phyloP scores from a whole-genome alignment of 2,113 vertebrate genomes.

The Laticauda colubrina region DNA sequence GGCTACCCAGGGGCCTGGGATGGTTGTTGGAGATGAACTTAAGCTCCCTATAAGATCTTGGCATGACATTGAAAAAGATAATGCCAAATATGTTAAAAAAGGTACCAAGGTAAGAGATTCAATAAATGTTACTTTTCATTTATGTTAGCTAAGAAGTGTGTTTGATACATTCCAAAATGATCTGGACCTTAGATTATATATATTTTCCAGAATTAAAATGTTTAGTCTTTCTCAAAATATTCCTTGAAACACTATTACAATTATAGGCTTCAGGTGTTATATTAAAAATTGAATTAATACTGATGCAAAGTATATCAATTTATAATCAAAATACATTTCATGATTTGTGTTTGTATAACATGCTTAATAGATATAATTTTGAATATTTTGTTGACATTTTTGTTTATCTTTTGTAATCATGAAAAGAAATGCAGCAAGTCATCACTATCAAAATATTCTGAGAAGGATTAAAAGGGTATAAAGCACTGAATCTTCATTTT shows the following conservation, averaged over 20 bases:
- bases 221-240: not conserved
- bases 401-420: not conserved
- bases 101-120: conserved; percentile 86
- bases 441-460: not conserved
- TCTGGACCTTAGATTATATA: not conserved
- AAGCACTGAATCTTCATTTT: rapidly evolving
- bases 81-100: conserved; percentile 97
- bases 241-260: not conserved
- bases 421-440: not conserved
- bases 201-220: not conserved
- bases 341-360: not conserved
- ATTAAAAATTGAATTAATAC: not conserved
- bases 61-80: conserved; percentile 99
- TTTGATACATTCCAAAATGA: not conserved
- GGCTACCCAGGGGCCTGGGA: conserved; percentile 93
- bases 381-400: not conserved
- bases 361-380: not conserved
- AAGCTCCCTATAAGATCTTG: conserved; percentile 95
- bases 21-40: conserved; percentile 96
- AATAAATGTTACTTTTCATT: not conserved
- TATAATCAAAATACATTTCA: not conserved
- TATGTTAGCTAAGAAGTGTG: not conserved
- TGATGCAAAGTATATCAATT: not conserved
- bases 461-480: conserved; percentile 11
- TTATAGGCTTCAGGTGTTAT: not conserved